Base-by-base conservation (phyloP, 2,797 vertebrate species). In the Cygnus olor region DNA sequence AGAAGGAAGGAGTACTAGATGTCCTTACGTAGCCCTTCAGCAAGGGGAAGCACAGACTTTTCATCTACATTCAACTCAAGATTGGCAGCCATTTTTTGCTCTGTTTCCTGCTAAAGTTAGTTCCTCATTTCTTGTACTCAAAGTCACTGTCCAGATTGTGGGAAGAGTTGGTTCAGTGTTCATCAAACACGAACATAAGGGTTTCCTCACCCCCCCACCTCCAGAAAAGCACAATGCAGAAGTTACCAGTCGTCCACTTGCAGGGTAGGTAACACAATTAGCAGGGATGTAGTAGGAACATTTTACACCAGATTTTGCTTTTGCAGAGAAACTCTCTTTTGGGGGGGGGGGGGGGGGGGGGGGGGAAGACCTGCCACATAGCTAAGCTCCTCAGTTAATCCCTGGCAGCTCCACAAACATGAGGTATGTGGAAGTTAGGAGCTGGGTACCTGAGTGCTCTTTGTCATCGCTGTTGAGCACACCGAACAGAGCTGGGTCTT, bases 171-270 rank as follows among this genome's bases (percentile, higher is more conserved):
- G 66, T 72, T 90, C 49, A 89, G 58, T 25, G 53, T 34, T 36
- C 69, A 58, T 76, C 24, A 25, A 34, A 80, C 45, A 18, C 3
- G 56, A 40, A 19, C 13, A 11, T 32, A n/a, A 83, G 36, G 38
- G 32, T 73, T 78, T 88, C 61, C 54, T 56, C 42, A 45, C 21
- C 9, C 6, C 34, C 24, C 34, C 8, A 4, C 21, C 11, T 34
- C 56, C 65, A 34, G 12, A 85, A 20, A 66, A 81, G 68, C 81
- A 19, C 22, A 53, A 14, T 70, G 54, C 42, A 76, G 58, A 64
- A 30, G 56, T 66, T 32, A 8, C 0, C 0, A 0, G 51, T n/a
- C 30, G 21, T 79, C 13, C 30, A 3, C 34, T 58, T 74, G 30
- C 45, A n/a, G 63, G 44, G 32, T 0, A 24, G 24, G 56, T 40